Evolutionary conservation across 2,113 vertebrate species (phyloP), one percentile per base, ranked within the genome.

Genomic region (Poicephalus gulielmi): DNA sequence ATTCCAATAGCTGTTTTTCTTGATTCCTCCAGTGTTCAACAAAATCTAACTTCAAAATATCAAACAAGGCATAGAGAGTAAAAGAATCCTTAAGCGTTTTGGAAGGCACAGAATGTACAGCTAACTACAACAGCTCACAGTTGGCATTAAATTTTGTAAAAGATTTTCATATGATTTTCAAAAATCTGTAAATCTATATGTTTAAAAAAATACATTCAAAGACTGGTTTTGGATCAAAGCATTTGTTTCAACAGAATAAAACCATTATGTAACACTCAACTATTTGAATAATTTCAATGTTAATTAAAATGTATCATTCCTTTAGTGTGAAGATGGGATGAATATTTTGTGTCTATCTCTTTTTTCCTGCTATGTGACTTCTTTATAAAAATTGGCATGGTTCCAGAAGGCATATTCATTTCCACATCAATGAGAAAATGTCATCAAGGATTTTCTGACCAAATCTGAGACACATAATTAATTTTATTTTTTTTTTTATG

Each of bases 61-160:
- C 2, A 0, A 66, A 11, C 3, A 18, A 6, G 5, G 13, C 6
- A 13, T 9, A 73, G 20, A 52, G 3, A 66, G 8, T 12, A 75
- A 88, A 84, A 68, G n/a, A 30, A 33, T 6, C 30, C 17, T 20
- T 47, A 13, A 66, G 3, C 17, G 9, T 50, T 62, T 66, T 5
- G 27, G 41, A 52, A 73, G 16, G 4, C 11, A 50, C 3, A 28
- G 10, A 39, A 22, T 14, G 7, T 18, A 27, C 3, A 86, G 11
- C 6, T 47, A 52, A 80, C 12, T 27, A 62, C 80, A 60, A 33
- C 1, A 50, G 49, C 77, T 2, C 1, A 66, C 17, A 47, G 4
- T 3, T 41, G 2, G 5, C 5, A 49, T 86, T 77, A 20, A 9
- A 46, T 73, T 33, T 53, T 46, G 16, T 19, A 57, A 88, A 80